Base-by-base conservation (phyloP, 2,888 invertebrate species). In the Netelia inedita region DNA sequence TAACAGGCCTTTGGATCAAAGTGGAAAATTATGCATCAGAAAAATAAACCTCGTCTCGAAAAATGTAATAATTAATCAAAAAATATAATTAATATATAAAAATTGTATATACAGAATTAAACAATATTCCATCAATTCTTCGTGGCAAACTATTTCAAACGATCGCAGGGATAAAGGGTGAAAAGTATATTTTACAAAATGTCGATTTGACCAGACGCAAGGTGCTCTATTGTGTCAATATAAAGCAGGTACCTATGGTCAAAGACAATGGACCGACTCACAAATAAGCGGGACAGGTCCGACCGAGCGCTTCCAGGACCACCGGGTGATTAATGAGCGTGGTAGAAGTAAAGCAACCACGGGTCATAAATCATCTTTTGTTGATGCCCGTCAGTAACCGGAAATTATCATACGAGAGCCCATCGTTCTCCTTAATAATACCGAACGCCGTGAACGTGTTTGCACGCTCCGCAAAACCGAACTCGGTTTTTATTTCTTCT, bases 251-350 rank as follows among this genome's bases (percentile, higher is more conserved):
- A 19, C 57, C 10, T 19, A 57, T 57, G 57, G 57, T 57, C 55
- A 55, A 55, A 55, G n/a, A 14, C 46, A 46, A 46, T 14, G 16
- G n/a, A 9, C 6, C 16, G n/a, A 19, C 16, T 57, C 6, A 10
- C 19, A 10, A 19, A 19, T 57, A 19, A 16, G 19, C 57, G 0
- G 35, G 35, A 57, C 16, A 57, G 19, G 9, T 57, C 16, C 55
- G 19, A 57, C 19, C 57, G 57, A 46, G 23, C 50, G 23, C n/a
- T 65, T 43, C 35, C 57, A 55, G 16, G 63, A 72, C 21, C 59
- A 46, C 50, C 14, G n/a, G 50, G 16, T 65, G 79, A 79, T 79
- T 71, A 79, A 72, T 28, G 72, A 79, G 72, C 72, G 61, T 57
- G 65, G 16, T 23, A 9, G 73, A 73, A 61, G 79, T 65, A 14